A percentile compares a stretch with the other conserved stretches of the same genome.
These are phyloP conservation scores for Neoitamus cyanurus DNA, from an alignment of 2,888 invertebrate species.

Conservation along the genomic window DNA sequence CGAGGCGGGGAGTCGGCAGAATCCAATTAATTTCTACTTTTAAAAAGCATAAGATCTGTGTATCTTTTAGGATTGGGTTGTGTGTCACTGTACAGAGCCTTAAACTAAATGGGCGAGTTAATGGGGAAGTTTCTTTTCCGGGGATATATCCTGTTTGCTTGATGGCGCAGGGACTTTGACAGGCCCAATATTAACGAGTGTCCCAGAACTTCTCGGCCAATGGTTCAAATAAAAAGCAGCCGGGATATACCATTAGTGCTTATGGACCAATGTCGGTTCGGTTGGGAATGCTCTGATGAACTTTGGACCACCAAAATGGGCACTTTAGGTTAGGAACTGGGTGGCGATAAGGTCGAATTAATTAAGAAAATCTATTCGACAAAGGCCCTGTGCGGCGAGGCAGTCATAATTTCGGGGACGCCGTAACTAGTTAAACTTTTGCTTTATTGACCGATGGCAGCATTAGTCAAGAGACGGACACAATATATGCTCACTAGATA, in stretches of 20 bases:
- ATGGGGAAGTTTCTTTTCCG: neutral
- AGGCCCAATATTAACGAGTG: constrained; percentile 31
- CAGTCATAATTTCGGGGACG: neutral
- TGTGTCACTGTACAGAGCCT: neutral
- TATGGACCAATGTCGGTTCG: neutral
- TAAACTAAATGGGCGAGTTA: constrained; percentile 12
- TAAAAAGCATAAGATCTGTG: constrained; percentile 12
- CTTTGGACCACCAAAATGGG: neutral
- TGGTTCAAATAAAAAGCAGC: neutral
- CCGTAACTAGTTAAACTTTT: neutral
- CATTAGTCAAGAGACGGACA: neutral
- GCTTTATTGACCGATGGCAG: neutral
- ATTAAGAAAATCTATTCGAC: constrained; percentile 1
- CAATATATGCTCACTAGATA: neutral
- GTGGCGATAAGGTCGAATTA: neutral
- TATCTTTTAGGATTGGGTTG: constrained; percentile 16
- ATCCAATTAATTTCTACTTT: constrained; percentile 38
- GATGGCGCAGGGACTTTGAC: constrained; percentile 8
- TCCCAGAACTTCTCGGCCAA: neutral
- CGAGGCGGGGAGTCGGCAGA: neutral
- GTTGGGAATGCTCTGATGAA: neutral
- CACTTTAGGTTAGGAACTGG: neutral
- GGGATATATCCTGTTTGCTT: neutral
- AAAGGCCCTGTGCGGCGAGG: neutral
- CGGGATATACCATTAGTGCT: neutral